phyloP scores from a whole-genome alignment of 2,797 vertebrate genomes.

The Stomatorhinus walkeri region DNA sequence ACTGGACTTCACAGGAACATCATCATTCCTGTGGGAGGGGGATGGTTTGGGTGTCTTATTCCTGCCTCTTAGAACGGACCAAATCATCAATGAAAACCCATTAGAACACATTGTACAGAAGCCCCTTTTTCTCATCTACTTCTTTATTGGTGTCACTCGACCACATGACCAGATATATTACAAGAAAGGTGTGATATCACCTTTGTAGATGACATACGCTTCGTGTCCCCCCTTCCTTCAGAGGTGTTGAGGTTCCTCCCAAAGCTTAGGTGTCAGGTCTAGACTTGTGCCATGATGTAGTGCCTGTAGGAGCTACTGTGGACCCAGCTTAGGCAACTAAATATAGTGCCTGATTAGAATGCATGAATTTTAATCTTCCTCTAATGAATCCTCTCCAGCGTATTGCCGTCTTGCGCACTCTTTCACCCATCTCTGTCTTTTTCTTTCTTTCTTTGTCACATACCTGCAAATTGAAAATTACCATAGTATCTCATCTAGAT shows the following conservation, averaged over 20 bases:
- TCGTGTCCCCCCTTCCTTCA: background rate
- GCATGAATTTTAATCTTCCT: slow-evolving; percentile 26
- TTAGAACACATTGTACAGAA: background rate
- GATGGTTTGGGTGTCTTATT: background rate
- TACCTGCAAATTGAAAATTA: slow-evolving; percentile 14
- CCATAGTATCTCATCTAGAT: background rate
- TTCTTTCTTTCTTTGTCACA: background rate
- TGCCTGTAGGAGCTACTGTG: slow-evolving; percentile 14
- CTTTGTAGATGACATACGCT: background rate
- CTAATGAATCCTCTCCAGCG: slow-evolving; percentile 11
- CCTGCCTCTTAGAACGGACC: background rate
- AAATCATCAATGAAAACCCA: slow-evolving; percentile 20
- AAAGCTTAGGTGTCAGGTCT: background rate
- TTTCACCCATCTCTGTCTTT: background rate
- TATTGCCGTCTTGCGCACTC: background rate
- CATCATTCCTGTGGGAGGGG: background rate
- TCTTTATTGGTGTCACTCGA: background rate
- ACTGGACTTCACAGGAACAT: background rate
- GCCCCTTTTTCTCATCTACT: background rate
- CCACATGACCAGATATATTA: background rate
- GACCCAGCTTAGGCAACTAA: slow-evolving; percentile 16
- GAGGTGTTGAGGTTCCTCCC: slow-evolving; percentile 11
- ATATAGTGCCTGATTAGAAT: slow-evolving; percentile 27
- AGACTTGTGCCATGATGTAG: slow-evolving; percentile 20
- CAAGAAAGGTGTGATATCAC: slow-evolving; percentile 3